phyloP scores from a whole-genome alignment of 2,113 vertebrate species.

The Chascanopsetta lugubris region DNA sequence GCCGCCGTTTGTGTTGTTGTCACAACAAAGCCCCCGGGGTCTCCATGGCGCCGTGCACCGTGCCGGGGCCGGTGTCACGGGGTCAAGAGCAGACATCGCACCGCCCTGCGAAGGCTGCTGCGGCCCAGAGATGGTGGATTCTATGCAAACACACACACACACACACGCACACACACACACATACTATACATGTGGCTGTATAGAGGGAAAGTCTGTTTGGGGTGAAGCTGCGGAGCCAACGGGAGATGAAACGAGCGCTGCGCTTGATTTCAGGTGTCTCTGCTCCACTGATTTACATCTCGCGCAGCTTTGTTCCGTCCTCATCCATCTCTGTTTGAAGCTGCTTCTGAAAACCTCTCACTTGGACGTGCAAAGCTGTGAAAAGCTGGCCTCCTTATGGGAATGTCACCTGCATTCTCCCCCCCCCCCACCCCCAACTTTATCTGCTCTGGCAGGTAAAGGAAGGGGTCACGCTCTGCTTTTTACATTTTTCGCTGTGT shows the following conservation, averaged over 20 bases:
- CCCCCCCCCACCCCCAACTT: constrained; percentile 35
- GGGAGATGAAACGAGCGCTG: not conserved
- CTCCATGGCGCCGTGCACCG: constrained; percentile 50
- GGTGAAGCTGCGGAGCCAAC: constrained; percentile 3
- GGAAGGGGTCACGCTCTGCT: constrained; percentile 54
- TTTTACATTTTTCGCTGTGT: constrained; percentile 42
- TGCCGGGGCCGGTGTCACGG: constrained; percentile 19
- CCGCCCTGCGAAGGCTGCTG: constrained; percentile 48
- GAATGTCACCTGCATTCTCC: constrained; percentile 55
- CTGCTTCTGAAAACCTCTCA: constrained; percentile 44
- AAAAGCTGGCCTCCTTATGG: constrained; percentile 51
- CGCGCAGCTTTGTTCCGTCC: not conserved
- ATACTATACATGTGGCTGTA: constrained; percentile 8
- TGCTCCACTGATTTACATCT: not conserved
- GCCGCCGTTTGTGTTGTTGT: constrained; percentile 69
- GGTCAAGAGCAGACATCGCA: constrained; percentile 72
- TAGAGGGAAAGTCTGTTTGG: not conserved
- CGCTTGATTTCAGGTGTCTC: not conserved
- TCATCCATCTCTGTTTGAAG: constrained; percentile 11
- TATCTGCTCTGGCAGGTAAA: constrained; percentile 66
- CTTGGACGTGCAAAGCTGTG: constrained; percentile 60
- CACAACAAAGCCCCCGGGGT: constrained; percentile 75
- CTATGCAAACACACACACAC: constrained; percentile 54
- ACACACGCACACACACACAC: too few species aligned
- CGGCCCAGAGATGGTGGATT: constrained; percentile 49